Conservation (phyloP, 2,797 vertebrate species). For the Taenioides sp. region DNA sequence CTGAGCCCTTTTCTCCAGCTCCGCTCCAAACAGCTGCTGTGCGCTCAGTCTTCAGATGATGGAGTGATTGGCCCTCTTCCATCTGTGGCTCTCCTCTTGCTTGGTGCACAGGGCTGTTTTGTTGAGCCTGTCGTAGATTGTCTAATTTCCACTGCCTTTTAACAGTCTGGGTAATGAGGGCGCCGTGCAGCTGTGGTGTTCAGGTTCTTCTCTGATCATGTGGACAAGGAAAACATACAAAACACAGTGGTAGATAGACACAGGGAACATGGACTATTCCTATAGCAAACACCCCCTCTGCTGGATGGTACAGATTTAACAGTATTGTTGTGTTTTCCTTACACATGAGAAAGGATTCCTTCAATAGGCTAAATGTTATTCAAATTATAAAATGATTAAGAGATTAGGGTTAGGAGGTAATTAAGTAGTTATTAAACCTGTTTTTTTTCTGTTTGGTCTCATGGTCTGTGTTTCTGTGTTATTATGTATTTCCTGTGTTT, state of each 20-base stretch:
- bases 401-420: too few species aligned
- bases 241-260: conserved; percentile 21
- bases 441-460: too few species aligned
- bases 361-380: neutral
- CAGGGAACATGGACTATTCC: conserved; percentile 29
- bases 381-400: neutral
- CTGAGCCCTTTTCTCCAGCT: conserved; percentile 27
- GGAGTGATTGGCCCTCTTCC: conserved; percentile 47
- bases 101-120: conserved; percentile 8
- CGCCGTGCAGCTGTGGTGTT: conserved; percentile 8
- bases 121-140: conserved; percentile 15
- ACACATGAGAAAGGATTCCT: neutral
- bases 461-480: too few species aligned
- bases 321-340: neutral
- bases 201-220: neutral
- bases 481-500: too few species aligned
- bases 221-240: neutral
- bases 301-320: conserved; percentile 44
- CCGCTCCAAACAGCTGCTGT: conserved; percentile 46
- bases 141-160: conserved; percentile 8
- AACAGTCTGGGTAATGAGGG: neutral
- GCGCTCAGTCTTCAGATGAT: conserved; percentile 47
- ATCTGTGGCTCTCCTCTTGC: conserved; percentile 22
- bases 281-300: conserved; percentile 56
- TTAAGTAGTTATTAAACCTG: too few species aligned